Evolutionary conservation across 2,888 invertebrate species (phyloP).

Genomic region (Callimorpha dominula): DNA sequence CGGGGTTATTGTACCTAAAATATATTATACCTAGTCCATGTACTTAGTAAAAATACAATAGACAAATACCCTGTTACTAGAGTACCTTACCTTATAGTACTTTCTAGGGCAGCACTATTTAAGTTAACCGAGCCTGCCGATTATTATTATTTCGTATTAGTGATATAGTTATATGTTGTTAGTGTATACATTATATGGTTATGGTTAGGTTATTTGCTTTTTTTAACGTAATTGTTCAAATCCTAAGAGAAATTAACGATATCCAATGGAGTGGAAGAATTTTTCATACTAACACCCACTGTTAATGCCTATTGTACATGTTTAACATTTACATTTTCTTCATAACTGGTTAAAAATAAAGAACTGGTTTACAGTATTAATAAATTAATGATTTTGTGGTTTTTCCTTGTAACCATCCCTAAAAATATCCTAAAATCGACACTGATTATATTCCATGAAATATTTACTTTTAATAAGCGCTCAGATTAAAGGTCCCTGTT

Average conservation of each 20-base stretch:
- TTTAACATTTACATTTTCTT: neutral
- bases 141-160: neutral
- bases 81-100: neutral
- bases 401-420: constrained; percentile 14
- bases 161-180: no score
- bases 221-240: no score
- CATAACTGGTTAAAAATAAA: neutral
- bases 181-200: no score
- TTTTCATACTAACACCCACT: no score
- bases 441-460: constrained; percentile 76
- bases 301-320: neutral
- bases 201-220: no score
- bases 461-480: constrained; percentile 86
- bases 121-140: neutral
- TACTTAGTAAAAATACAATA: neutral
- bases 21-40: no score
- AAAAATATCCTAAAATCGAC: constrained; percentile 54
- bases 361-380: neutral
- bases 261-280: no score
- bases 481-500: constrained; percentile 85
- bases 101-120: neutral
- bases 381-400: constrained; percentile 19
- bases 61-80: neutral
- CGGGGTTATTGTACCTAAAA: no score
- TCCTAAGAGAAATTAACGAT: no score